These are phyloP conservation scores for Drosophila baimaii DNA, from an alignment of 1,140 invertebrate genomes.

Conservation along the genomic window DNA sequence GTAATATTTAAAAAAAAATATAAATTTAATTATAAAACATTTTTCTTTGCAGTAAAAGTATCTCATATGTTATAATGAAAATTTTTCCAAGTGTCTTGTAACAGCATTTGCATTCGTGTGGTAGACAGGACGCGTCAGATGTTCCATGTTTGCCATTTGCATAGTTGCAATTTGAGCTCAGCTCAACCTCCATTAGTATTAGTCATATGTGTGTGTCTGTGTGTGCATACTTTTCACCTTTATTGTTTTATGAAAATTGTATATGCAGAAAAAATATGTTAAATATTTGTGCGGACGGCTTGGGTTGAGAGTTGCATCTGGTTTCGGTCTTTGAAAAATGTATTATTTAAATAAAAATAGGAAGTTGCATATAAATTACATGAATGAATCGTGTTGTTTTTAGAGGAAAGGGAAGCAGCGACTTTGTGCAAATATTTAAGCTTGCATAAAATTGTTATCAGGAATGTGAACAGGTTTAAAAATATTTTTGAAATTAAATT, in stretches of 20 bases:
- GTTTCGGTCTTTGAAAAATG: constrained; percentile 49
- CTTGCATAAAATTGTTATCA: neutral
- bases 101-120: constrained; percentile 16
- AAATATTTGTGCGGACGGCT: constrained; percentile 41
- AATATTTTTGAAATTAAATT: neutral
- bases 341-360: constrained; percentile 68
- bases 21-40: neutral
- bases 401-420: neutral
- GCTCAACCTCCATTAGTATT: constrained; percentile 38
- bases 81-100: constrained; percentile 15
- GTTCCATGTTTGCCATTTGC: constrained; percentile 49
- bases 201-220: constrained; percentile 38
- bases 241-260: constrained; percentile 77
- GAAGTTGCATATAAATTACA: constrained; percentile 61
- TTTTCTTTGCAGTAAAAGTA: neutral
- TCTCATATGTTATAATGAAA: too few species aligned
- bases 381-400: constrained; percentile 28
- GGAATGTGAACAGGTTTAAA: neutral
- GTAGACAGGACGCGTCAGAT: constrained; percentile 35
- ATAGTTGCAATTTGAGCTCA: constrained; percentile 43
- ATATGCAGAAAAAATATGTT: constrained; percentile 60
- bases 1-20: too few species aligned
- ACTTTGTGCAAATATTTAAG: constrained; percentile 4
- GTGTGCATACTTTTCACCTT: constrained; percentile 63
- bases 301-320: constrained; percentile 53